Evolutionary conservation across 2,888 invertebrate genomes (phyloP).

Genomic region (Calephelis perditalis): DNA sequence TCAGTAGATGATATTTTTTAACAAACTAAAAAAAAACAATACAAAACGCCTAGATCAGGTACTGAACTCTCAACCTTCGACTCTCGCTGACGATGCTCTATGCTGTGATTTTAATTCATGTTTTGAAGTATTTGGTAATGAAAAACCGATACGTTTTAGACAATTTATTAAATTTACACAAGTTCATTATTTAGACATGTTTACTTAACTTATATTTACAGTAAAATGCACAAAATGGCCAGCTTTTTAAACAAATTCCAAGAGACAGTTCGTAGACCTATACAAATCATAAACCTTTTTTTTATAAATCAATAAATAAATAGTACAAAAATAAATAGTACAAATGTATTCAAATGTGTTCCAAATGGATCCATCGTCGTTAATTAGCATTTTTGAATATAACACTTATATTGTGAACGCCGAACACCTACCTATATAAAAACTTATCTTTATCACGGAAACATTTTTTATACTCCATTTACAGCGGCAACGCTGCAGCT

Average conservation of each 20-base stretch:
- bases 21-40: too few species aligned
- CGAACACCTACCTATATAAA: not conserved
- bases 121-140: not conserved
- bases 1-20: too few species aligned
- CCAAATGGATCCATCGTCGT: too few species aligned
- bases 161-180: slow-evolving; percentile 77
- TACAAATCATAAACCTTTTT: slow-evolving; percentile 27
- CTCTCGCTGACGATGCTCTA: too few species aligned
- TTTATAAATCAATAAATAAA: slow-evolving; percentile 21
- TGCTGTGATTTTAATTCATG: too few species aligned
- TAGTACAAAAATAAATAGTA: slow-evolving; percentile 17
- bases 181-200: slow-evolving; percentile 66
- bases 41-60: too few species aligned
- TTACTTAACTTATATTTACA: slow-evolving; percentile 70
- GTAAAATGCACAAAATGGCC: slow-evolving; percentile 63
- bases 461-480: too few species aligned
- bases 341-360: too few species aligned
- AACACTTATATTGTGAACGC: not conserved
- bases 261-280: slow-evolving; percentile 15
- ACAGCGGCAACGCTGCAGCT: too few species aligned
- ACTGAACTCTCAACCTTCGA: too few species aligned
- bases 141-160: slow-evolving; percentile 57
- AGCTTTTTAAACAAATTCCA: slow-evolving; percentile 34
- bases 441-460: too few species aligned
- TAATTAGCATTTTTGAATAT: too few species aligned